These are phyloP conservation scores for Pachymerium ferrugineum DNA, from an alignment of 2,888 invertebrate genomes.

Conservation along the genomic window DNA sequence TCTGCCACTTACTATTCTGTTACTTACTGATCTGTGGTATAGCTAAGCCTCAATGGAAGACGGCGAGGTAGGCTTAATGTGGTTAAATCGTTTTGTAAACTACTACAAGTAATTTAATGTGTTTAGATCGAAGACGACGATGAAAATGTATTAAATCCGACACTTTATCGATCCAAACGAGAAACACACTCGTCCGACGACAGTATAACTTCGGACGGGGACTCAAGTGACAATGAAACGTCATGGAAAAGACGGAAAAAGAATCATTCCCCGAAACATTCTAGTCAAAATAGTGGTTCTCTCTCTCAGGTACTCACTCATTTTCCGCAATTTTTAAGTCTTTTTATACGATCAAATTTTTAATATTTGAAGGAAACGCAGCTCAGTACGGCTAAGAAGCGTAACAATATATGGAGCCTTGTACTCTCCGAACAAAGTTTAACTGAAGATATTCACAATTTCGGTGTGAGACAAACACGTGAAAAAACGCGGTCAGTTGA, in stretches of 20 bases:
- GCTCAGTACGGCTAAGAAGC: background rate
- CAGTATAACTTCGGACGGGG: background rate
- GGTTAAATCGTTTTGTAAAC: background rate
- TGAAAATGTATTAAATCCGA: background rate
- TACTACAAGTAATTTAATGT: background rate
- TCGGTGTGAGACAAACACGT: background rate
- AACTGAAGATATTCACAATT: background rate
- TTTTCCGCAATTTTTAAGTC: background rate
- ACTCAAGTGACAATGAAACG: background rate
- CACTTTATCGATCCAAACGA: background rate
- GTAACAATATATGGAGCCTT: background rate
- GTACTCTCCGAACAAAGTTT: slow-evolving; percentile 11
- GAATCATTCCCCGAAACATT: background rate
- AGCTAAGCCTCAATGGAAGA: no score
- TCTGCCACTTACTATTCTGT: no score
- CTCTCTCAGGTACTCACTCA: background rate
- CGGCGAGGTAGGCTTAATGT: background rate
- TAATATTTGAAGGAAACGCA: background rate
- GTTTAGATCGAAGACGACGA: background rate
- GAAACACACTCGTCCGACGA: background rate
- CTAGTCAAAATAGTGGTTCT: no score
- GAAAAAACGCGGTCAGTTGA: background rate
- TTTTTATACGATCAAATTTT: no score
- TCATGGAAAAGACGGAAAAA: background rate
- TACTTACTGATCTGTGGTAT: no score